Evolutionary conservation across 2,888 invertebrate species (phyloP), one percentile per base, ranked within the genome.

Genomic region (Candidula unifasciata): DNA sequence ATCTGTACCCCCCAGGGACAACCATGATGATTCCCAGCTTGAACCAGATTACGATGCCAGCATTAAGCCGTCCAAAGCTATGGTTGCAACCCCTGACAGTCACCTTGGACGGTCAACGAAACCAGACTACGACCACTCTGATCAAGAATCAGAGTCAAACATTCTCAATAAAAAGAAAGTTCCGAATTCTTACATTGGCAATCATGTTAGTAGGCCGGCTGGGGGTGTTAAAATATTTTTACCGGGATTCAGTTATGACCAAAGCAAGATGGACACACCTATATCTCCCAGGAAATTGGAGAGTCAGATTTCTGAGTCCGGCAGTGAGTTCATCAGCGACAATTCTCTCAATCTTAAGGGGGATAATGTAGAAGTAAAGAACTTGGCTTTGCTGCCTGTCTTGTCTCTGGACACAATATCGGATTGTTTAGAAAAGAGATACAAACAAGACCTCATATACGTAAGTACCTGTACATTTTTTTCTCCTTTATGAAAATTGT

Each of bases 351-450:
- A 0, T n/a, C 2, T 1, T 18, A 27, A 79, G 30, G 27, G 35
- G 3, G 64, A 82, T 74, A 30, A 44, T 1, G 60, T 52, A 18
- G 18, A 21, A 2, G 10, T 68, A 21, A n/a, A 52, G 10, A 84
- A 86, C 44, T 68, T 86, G 35, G 68, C 86, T 0, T 78, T 68
- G 24, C 82, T 86, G 37, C 24, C 81, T 0, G n/a, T 74, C 21
- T 79, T 86, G 27, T 81, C 83, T 0, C n/a, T 69, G 54, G 82
- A 84, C 57, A 54, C 86, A 10, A 83, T 86, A 16, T 54, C 76
- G 8, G 73, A 84, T 5, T 57, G 68, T 35, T 27, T 86, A 5
- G 33, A 73, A 68, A 35, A 30, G 66, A 73, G 86, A 30, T 86
- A 82, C 78, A 33, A 30, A 13, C 24, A 81, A 5, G 86, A 81